Conservation (phyloP, 1,140 invertebrate genomes). For the Drosophila littoralis region DNA sequence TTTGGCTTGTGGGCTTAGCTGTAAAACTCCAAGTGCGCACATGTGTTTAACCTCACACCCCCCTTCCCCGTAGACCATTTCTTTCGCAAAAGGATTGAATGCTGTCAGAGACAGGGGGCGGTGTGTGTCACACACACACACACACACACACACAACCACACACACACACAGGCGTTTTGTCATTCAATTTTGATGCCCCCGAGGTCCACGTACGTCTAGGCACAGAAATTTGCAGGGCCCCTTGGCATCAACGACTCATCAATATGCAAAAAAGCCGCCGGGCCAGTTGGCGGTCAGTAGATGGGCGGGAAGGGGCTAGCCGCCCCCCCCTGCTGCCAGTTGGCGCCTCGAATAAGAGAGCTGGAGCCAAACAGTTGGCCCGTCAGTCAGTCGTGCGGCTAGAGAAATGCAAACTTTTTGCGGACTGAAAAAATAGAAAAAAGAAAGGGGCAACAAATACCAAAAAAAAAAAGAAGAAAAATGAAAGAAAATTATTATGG, state of each 20-base stretch:
- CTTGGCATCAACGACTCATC: conserved; percentile 57
- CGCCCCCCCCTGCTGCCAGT: background rate
- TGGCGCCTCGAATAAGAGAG: conserved; percentile 36
- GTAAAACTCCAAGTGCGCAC: conserved; percentile 15
- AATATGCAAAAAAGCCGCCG: conserved; percentile 71
- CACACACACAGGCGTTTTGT: conserved; percentile 72
- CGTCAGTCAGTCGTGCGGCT: conserved; percentile 72
- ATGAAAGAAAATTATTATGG: conserved; percentile 79
- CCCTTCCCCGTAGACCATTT: background rate
- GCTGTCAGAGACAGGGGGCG: background rate
- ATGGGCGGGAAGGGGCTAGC: background rate
- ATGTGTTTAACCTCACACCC: background rate
- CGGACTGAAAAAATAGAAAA: conserved; percentile 22
- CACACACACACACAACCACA: background rate
- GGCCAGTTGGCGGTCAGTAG: conserved; percentile 19
- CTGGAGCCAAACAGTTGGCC: conserved; percentile 20
- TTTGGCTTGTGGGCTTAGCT: conserved; percentile 72
- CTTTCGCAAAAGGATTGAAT: conserved; percentile 34
- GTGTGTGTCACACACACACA: background rate
- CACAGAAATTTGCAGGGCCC: conserved; percentile 14
- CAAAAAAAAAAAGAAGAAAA: conserved; percentile 31
- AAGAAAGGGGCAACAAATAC: conserved; percentile 22
- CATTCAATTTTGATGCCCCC: conserved; percentile 68
- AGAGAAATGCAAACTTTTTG: conserved; percentile 79
- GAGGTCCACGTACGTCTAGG: conserved; percentile 4